phyloP scores from a whole-genome alignment of 1,140 invertebrate species.

The Holcopasites calliopsidis region DNA sequence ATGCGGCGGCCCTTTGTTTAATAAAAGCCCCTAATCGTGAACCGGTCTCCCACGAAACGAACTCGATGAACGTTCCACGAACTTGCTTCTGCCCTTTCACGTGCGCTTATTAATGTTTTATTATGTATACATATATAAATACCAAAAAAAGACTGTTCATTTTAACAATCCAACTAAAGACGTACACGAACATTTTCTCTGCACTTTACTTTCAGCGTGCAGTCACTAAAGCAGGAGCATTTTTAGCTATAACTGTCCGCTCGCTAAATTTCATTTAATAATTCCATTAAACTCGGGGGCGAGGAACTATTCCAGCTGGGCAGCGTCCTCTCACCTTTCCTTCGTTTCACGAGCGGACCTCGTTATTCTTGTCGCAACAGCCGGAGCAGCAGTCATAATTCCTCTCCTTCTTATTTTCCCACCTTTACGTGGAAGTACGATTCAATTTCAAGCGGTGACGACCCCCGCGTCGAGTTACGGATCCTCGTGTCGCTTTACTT shows the following conservation, averaged over 20 bases:
- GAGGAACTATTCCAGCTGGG: not conserved
- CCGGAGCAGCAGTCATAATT: conserved; percentile 55
- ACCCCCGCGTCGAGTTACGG: conserved; percentile 53
- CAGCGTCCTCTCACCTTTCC: not conserved
- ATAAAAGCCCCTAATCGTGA: conserved; percentile 1
- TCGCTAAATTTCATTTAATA: too few species aligned
- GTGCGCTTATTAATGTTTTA: too few species aligned
- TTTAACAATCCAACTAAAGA: too few species aligned
- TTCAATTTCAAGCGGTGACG: conserved; percentile 62
- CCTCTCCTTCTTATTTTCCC: conserved; percentile 19
- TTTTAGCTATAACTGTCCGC: too few species aligned
- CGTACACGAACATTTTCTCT: too few species aligned
- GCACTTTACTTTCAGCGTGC: too few species aligned
- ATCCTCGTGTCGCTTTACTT: conserved; percentile 52
- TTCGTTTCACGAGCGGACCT: conserved; percentile 23
- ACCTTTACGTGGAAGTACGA: conserved; percentile 40
- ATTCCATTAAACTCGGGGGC: too few species aligned
- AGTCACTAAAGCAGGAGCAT: too few species aligned
- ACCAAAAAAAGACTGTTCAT: too few species aligned
- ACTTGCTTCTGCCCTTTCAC: too few species aligned
- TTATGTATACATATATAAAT: too few species aligned
- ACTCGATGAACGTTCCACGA: conserved; percentile 19
- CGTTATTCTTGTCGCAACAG: conserved; percentile 43
- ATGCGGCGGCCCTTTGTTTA: not conserved
- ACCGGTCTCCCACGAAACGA: not conserved